Evolutionary conservation across 1,140 invertebrate species (phyloP), one percentile per base, ranked within the genome.

Genomic region (Lineus longissimus): DNA sequence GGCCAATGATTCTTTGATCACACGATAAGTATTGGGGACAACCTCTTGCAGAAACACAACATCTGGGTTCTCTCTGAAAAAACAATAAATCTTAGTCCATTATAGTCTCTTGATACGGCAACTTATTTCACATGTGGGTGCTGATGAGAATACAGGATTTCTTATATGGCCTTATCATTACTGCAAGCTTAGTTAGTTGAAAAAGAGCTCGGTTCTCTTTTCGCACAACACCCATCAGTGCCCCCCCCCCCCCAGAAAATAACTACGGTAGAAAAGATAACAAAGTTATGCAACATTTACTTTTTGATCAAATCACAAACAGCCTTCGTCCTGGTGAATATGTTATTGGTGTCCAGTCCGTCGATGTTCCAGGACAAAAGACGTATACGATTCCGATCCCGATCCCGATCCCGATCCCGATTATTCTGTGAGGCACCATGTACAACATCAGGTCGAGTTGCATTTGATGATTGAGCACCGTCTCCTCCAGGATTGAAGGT

Each of bases 41-140:
- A 88, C 80, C 78, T 89, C 88, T 78, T 89, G 88, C 29, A 89
- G 76, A 68, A 87, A 87, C 1, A 88, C 82, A 41, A 88, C 74
- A 72, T 88, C 86, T 11, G 86, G 84, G 29, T 84, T 79, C 61
- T 86, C 85, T 61, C 86, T 87, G 69, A 43, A 77, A 73, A 64
- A 40, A 63, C n/a, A n/a, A n/a, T n/a, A n/a, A n/a, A n/a, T n/a
- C n/a, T n/a, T n/a, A n/a, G n/a, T n/a, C n/a, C n/a, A n/a, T n/a
- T n/a, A n/a, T n/a, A n/a, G n/a, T n/a, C n/a, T n/a, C n/a, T n/a
- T n/a, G n/a, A n/a, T n/a, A n/a, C n/a, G n/a, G n/a, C n/a, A n/a
- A n/a, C n/a, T n/a, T n/a, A n/a, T n/a, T n/a, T n/a, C n/a, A n/a
- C n/a, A n/a, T n/a, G n/a, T n/a, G n/a, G n/a, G n/a, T n/a, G n/a